Conservation (phyloP, 1,140 invertebrate species). For the Caerostris extrusa region DNA sequence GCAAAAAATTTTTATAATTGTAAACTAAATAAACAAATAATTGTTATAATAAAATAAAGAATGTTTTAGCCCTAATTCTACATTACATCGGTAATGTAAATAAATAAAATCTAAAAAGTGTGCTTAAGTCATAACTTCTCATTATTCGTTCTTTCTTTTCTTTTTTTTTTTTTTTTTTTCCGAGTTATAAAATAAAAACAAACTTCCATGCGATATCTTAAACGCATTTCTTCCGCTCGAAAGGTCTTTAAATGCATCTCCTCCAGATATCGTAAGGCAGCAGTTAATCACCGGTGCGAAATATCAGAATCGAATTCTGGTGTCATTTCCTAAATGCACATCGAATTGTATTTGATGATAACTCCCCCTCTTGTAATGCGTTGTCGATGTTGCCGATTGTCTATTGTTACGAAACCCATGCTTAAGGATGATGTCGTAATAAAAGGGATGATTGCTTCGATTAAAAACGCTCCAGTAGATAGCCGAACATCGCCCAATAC, state of each 20-base stretch:
- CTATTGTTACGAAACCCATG: conserved; percentile 29
- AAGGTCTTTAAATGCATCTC: neutral
- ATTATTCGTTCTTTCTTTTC: too few species aligned
- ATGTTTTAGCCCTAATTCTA: too few species aligned
- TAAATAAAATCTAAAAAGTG: too few species aligned
- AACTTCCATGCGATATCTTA: neutral
- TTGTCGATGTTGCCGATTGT: conserved; percentile 2
- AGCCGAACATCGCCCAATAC: neutral
- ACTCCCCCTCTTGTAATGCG: neutral
- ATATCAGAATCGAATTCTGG: conserved; percentile 33
- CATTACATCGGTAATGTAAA: too few species aligned
- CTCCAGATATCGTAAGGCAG: neutral
- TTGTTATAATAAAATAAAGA: too few species aligned
- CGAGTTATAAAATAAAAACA: too few species aligned
- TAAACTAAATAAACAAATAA: too few species aligned
- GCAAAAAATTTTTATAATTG: too few species aligned
- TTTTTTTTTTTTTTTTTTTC: rapidly evolving
- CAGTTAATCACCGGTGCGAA: conserved; percentile 16
- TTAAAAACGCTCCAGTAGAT: conserved; percentile 48
- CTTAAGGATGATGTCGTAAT: neutral
- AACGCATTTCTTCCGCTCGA: conserved; percentile 9
- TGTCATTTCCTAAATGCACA: conserved; percentile 48
- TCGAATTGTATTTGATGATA: conserved; percentile 22
- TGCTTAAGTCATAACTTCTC: too few species aligned
- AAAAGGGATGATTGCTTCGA: neutral